Evolutionary conservation across 2,797 vertebrate species (phyloP).

Genomic region (Emys orbicularis): DNA sequence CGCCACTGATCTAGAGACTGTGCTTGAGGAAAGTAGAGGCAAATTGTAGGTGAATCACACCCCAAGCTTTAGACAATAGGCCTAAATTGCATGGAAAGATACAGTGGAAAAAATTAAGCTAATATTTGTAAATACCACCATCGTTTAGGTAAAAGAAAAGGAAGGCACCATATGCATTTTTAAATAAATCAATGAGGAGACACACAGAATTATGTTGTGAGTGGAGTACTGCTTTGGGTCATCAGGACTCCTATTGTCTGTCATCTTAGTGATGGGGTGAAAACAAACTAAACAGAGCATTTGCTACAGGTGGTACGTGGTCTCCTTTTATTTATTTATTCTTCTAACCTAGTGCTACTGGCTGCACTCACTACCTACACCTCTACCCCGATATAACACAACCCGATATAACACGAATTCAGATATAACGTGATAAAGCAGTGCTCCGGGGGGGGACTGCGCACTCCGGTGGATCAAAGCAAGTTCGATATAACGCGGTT

Average conservation of each 20-base stretch:
- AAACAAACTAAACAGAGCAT: neutral
- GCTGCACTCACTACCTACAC: neutral
- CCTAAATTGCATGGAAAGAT: neutral
- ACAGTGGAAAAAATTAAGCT: neutral
- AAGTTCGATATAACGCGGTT: too few relatives aligned
- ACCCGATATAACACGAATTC: too few relatives aligned
- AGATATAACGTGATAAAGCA: too few relatives aligned
- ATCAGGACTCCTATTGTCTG: neutral
- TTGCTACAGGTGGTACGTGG: neutral
- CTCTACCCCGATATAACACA: too few relatives aligned
- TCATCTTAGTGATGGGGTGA: neutral
- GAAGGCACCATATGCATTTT: neutral
- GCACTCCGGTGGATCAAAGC: too few relatives aligned
- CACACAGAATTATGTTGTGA: accelerated
- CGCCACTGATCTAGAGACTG: neutral
- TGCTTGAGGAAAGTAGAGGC: neutral
- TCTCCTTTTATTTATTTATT: neutral
- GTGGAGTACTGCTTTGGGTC: neutral
- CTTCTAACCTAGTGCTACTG: neutral
- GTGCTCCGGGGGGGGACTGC: too few relatives aligned
- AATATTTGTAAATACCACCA: neutral
- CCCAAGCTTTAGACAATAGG: neutral
- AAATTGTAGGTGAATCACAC: neutral
- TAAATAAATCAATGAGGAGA: neutral
- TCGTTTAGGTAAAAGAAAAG: neutral